Evolutionary conservation across 2,113 vertebrate genomes (phyloP).

Genomic region (Engraulis encrasicolus): DNA sequence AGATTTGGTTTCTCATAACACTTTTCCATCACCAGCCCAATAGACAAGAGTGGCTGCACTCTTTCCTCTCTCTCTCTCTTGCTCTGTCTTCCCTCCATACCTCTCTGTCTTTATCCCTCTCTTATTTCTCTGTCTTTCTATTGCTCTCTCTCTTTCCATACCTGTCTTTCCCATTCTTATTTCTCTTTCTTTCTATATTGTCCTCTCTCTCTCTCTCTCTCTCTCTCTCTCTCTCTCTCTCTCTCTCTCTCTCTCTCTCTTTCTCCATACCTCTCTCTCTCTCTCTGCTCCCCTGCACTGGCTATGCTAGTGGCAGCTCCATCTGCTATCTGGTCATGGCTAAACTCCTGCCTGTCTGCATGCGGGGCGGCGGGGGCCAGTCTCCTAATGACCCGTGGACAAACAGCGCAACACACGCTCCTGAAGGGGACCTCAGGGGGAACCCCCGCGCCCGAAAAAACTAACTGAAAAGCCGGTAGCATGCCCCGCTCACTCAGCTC

Average conservation of each 20-base stretch:
- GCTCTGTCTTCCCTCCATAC: too few species aligned
- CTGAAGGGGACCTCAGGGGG: slow-evolving; percentile 58
- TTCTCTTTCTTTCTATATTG: too few species aligned
- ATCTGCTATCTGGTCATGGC: slow-evolving; percentile 61
- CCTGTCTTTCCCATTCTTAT: not conserved
- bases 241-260: not conserved
- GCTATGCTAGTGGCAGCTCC: too few species aligned
- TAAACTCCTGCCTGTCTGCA: slow-evolving; percentile 32
- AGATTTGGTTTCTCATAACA: not conserved
- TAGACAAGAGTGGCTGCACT: not conserved
- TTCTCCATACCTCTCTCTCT: slow-evolving; percentile 21
- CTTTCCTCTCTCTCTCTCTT: too few species aligned
- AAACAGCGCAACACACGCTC: slow-evolving; percentile 51
- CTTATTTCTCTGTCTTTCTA: not conserved
- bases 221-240: not conserved
- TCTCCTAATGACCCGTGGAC: slow-evolving; percentile 62
- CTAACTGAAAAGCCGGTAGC: slow-evolving; percentile 54
- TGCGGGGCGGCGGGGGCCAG: slow-evolving; percentile 46
- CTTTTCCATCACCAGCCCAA: not conserved
- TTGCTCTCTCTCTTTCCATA: not conserved
- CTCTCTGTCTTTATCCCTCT: slow-evolving; percentile 23
- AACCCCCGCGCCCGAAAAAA: slow-evolving; percentile 59
- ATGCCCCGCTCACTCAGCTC: slow-evolving; percentile 52
- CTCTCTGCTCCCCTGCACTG: not conserved
- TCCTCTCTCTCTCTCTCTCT: too few species aligned